These are phyloP conservation scores for Trachythela sp. DNA, from an alignment of 64 coral and sea anemone species.

Conservation along the genomic window DNA sequence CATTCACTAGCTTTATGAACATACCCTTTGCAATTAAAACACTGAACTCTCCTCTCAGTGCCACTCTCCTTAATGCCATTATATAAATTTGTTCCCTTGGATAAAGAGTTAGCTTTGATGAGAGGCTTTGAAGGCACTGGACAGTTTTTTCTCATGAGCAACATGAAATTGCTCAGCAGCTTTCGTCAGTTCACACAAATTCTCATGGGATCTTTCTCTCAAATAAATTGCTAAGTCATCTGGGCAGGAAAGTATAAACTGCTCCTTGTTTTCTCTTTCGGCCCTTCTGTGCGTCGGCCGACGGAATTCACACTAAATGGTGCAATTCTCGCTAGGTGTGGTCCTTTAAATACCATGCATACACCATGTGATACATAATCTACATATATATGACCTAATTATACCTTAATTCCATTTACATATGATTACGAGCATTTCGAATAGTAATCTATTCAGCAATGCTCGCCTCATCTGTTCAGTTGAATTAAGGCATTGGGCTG, in stretches of 20 bases:
- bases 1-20: background rate
- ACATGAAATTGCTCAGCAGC: slow-evolving; percentile 38
- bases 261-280: slow-evolving; percentile 1
- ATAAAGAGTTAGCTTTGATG: background rate
- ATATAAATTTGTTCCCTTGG: background rate
- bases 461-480: no score
- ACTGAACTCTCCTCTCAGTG: background rate
- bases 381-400: no score
- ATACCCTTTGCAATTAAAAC: background rate
- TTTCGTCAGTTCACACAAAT: slow-evolving; percentile 4
- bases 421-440: no score
- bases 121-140: background rate
- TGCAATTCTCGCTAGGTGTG: no score
- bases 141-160: slow-evolving; percentile 32
- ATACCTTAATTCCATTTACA: no score
- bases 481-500: no score
- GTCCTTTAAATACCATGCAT: no score
- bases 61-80: no score
- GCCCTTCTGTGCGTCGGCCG: no score
- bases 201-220: slow-evolving; percentile 23
- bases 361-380: no score
- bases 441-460: no score
- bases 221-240: slow-evolving; percentile 41
- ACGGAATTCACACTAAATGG: no score
- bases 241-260: slow-evolving; percentile 35